phyloP scores from a whole-genome alignment of 2,797 vertebrate species.

The Oreortyx pictus region DNA sequence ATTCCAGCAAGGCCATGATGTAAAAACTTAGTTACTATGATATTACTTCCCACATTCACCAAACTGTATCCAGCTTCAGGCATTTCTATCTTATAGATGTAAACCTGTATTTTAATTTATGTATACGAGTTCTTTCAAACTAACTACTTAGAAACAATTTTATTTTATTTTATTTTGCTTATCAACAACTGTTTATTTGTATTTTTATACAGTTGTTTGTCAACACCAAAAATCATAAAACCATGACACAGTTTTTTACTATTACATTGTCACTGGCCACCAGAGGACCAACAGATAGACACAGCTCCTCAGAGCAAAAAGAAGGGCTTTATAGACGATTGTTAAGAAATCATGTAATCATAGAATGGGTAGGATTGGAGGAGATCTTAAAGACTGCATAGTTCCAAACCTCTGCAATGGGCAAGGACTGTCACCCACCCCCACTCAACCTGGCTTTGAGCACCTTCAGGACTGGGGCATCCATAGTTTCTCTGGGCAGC shows the following conservation, averaged over 20 bases:
- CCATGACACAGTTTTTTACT: background rate
- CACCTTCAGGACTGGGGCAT: background rate
- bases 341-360: background rate
- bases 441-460: background rate
- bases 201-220: background rate
- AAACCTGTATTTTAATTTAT: background rate
- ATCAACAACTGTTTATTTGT: background rate
- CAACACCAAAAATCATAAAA: no score
- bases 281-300: background rate
- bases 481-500: background rate
- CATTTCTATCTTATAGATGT: background rate
- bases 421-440: no score
- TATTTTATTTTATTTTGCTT: background rate
- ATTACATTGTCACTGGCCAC: background rate
- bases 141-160: background rate
- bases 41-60: background rate
- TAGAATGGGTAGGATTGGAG: background rate
- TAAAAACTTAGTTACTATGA: background rate
- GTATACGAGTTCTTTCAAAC: background rate
- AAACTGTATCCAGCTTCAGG: background rate
- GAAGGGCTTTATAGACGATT: background rate
- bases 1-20: background rate
- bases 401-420: background rate
- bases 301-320: background rate
- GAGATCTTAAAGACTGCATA: background rate